Conservation (phyloP, 2,113 vertebrate species). For the Erpornis zantholeuca region DNA sequence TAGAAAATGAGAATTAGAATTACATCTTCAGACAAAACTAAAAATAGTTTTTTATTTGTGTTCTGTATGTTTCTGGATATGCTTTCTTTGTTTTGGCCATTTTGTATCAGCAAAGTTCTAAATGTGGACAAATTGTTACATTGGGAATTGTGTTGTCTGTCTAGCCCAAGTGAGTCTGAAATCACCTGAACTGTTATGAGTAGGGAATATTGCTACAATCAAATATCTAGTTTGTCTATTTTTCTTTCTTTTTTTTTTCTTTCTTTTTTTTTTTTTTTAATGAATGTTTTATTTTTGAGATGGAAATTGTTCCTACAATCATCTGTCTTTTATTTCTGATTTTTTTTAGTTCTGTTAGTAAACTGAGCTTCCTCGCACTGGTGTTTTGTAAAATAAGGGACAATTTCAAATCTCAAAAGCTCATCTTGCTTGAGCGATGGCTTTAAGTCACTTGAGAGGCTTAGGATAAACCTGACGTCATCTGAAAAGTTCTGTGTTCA, state of each 20-base stretch:
- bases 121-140: neutral
- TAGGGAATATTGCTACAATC: neutral
- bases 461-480: neutral
- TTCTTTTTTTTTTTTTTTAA: too few species aligned
- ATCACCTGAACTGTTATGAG: rapidly evolving
- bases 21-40: neutral
- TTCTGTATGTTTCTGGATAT: neutral
- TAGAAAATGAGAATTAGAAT: neutral
- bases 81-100: neutral
- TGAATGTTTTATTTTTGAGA: neutral
- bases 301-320: neutral
- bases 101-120: neutral
- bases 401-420: neutral
- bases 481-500: neutral
- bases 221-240: neutral
- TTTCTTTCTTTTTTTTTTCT: too few species aligned
- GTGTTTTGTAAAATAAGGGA: neutral
- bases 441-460: neutral
- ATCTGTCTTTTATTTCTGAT: neutral
- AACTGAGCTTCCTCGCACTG: neutral
- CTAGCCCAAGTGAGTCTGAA: neutral
- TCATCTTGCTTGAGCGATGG: neutral
- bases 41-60: neutral
- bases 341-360: neutral
- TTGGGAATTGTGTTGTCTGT: neutral